These are phyloP conservation scores for Nycticryphes semicollaris DNA, from an alignment of 2,113 vertebrate species.

Conservation along the genomic window DNA sequence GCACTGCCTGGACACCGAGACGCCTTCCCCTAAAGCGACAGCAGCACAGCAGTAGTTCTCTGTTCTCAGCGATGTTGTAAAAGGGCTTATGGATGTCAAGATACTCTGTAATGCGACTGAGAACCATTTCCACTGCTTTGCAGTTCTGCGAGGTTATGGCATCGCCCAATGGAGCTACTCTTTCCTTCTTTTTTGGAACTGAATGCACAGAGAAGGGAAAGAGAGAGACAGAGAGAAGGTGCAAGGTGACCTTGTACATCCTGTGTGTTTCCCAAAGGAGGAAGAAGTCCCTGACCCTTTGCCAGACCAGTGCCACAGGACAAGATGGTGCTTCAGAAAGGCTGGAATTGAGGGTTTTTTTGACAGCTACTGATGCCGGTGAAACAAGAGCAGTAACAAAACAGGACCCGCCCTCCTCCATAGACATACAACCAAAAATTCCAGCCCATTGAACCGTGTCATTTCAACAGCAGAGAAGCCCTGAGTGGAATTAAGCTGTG, in stretches of 20 bases:
- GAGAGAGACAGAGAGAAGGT: background rate
- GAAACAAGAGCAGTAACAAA: background rate
- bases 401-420: fast-evolving
- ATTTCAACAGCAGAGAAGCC: background rate
- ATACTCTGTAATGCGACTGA: background rate
- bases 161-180: background rate
- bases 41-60: background rate
- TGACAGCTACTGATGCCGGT: fast-evolving
- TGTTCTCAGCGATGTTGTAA: background rate
- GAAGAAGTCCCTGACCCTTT: background rate
- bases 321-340: background rate
- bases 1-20: background rate
- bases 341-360: background rate
- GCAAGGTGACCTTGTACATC: background rate
- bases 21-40: background rate
- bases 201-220: background rate
- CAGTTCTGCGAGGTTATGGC: background rate
- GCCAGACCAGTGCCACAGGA: background rate
- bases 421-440: background rate
- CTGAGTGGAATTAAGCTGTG: background rate
- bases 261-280: background rate
- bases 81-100: background rate
- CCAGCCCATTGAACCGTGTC: background rate
- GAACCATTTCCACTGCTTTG: background rate
- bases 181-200: background rate